These are phyloP conservation scores for Diarsia rubi DNA, from an alignment of 2,888 invertebrate species.

Conservation along the genomic window DNA sequence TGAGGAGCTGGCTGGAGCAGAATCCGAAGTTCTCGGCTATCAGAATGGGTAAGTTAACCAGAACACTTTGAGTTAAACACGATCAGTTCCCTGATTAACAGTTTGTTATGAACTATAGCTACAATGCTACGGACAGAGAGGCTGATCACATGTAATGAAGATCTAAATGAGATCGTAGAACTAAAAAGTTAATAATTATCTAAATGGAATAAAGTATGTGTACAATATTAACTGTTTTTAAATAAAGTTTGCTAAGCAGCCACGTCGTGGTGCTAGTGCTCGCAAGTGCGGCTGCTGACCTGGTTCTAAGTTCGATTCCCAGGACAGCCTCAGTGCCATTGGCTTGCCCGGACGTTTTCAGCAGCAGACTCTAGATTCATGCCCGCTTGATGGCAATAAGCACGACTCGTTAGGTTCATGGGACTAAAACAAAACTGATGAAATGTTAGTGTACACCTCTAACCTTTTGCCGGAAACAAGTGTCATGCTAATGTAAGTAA, in stretches of 20 bases:
- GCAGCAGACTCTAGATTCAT: background rate
- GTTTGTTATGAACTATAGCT: background rate
- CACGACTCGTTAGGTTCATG: background rate
- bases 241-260: background rate
- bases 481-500: background rate
- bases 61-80: background rate
- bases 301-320: background rate
- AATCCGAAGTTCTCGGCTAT: constrained; percentile 93
- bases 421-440: background rate
- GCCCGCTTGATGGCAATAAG: background rate
- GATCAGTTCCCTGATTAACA: background rate
- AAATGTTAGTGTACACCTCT: background rate
- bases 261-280: background rate
- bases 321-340: background rate
- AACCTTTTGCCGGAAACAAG: background rate
- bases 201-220: background rate
- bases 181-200: background rate
- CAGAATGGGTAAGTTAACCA: constrained; percentile 91
- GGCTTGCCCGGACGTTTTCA: background rate
- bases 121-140: background rate
- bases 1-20: constrained; percentile 93
- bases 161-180: background rate
- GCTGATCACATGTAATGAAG: background rate
- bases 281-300: background rate
- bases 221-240: background rate